Conservation (phyloP, 1,140 invertebrate species). For the Dinoponera quadriceps region DNA sequence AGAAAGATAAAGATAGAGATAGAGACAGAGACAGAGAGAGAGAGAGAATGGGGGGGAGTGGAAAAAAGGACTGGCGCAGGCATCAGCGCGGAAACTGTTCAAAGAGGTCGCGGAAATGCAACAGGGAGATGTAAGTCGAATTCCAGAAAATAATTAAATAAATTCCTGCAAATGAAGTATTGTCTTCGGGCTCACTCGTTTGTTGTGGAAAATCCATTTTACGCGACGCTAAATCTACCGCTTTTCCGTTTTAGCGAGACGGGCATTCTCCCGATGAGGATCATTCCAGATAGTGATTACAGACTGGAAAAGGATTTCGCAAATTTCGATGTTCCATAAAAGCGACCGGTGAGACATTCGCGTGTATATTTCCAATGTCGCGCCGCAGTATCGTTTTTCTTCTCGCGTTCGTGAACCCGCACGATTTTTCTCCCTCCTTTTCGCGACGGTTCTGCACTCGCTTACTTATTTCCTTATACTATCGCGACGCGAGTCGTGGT, state of each 20-base stretch:
- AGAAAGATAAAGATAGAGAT: too few relatives aligned
- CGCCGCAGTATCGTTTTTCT: neutral
- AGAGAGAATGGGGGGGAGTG: too few relatives aligned
- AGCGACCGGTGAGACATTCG: neutral
- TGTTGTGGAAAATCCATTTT: slow-evolving; percentile 37
- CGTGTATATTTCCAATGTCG: neutral
- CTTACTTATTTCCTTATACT: slow-evolving; percentile 28
- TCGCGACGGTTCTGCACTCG: neutral
- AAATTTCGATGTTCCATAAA: slow-evolving; percentile 20
- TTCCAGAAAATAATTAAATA: slow-evolving; percentile 55
- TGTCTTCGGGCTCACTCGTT: neutral
- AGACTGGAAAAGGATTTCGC: slow-evolving; percentile 17
- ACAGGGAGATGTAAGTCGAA: neutral
- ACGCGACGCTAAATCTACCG: slow-evolving; percentile 11
- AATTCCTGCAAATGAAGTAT: slow-evolving; percentile 47
- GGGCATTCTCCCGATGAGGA: neutral
- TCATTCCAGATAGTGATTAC: slow-evolving; percentile 32
- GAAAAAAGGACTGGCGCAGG: neutral
- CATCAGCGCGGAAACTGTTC: neutral
- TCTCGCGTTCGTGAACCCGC: neutral
- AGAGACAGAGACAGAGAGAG: too few relatives aligned
- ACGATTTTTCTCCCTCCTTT: neutral
- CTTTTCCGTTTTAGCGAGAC: neutral
- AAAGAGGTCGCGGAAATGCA: slow-evolving; percentile 1
- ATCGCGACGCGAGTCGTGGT: neutral